phyloP scores from a whole-genome alignment of 2,888 invertebrate genomes.

The Deroplatys truncata region DNA sequence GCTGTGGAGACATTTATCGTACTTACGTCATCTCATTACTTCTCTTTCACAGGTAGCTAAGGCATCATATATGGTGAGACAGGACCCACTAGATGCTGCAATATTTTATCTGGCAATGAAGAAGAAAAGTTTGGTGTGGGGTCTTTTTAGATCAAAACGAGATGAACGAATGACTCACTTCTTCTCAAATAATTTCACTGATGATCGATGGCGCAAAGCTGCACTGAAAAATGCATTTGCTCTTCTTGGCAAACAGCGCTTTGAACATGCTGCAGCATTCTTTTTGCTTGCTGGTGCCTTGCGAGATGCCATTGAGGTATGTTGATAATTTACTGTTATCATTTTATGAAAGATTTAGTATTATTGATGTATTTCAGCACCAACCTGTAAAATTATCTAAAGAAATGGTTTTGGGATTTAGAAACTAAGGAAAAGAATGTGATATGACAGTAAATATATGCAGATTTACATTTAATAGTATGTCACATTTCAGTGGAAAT shows the following conservation, averaged over 20 bases:
- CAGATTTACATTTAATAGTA: no score
- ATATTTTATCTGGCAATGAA: slow-evolving; percentile 97
- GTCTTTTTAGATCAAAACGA: slow-evolving; percentile 80
- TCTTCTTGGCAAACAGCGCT: slow-evolving; percentile 89
- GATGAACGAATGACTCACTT: slow-evolving; percentile 91
- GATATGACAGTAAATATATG: no score
- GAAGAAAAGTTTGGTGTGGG: slow-evolving; percentile 95
- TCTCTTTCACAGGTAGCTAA: slow-evolving; percentile 65
- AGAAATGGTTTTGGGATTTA: no score
- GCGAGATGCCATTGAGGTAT: slow-evolving; percentile 92
- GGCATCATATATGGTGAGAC: slow-evolving; percentile 83
- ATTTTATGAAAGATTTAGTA: not conserved
- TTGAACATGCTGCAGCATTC: slow-evolving; percentile 97
- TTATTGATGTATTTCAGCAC: not conserved
- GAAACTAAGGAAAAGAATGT: no score
- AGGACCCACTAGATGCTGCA: slow-evolving; percentile 96
- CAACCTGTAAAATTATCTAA: not conserved
- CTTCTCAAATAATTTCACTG: slow-evolving; percentile 89
- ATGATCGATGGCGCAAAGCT: slow-evolving; percentile 94
- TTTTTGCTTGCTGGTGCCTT: slow-evolving; percentile 92
- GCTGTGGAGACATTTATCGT: no score
- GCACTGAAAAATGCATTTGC: slow-evolving; percentile 98
- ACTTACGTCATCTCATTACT: no score
- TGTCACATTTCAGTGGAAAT: no score
- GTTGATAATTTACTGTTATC: slow-evolving; percentile 37